phyloP scores from a whole-genome alignment of 2,888 invertebrate genomes.

The Protula sp. region DNA sequence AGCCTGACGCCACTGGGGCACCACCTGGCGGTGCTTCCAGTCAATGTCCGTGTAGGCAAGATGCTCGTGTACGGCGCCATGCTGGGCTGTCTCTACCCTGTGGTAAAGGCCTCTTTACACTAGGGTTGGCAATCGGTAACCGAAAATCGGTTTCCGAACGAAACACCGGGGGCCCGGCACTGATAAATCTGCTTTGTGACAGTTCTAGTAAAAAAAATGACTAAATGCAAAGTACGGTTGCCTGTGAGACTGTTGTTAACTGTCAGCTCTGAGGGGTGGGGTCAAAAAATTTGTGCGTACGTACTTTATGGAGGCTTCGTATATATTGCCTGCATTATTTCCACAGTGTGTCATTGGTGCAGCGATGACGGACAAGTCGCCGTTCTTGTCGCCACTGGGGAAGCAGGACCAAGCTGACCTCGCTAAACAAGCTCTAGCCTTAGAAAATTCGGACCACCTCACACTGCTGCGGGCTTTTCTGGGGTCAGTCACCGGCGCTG shows the following conservation, averaged over 20 bases:
- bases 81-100: constrained; percentile 46
- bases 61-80: constrained; percentile 47
- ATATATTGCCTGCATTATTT: too few relatives aligned
- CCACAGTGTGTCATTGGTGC: constrained; percentile 47
- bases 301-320: too few relatives aligned
- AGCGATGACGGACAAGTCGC: constrained; percentile 48
- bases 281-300: too few relatives aligned
- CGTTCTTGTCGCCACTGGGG: constrained; percentile 43
- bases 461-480: constrained; percentile 35
- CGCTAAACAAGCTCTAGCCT: constrained; percentile 34
- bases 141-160: too few relatives aligned
- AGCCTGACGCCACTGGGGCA: constrained; percentile 47
- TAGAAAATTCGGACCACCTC: constrained; percentile 45
- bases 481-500: constrained; percentile 26
- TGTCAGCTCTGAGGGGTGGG: too few relatives aligned
- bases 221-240: too few relatives aligned
- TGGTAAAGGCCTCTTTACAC: constrained; percentile 36
- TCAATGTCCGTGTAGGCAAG: constrained; percentile 48
- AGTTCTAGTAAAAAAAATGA: too few relatives aligned
- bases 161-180: too few relatives aligned
- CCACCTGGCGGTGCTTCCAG: constrained; percentile 45
- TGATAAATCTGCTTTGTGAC: too few relatives aligned
- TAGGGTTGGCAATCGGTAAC: too few relatives aligned
- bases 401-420: constrained; percentile 37
- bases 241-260: too few relatives aligned